Conservation (phyloP, 2,888 invertebrate species). For the Dromius quadrimaculatus region DNA sequence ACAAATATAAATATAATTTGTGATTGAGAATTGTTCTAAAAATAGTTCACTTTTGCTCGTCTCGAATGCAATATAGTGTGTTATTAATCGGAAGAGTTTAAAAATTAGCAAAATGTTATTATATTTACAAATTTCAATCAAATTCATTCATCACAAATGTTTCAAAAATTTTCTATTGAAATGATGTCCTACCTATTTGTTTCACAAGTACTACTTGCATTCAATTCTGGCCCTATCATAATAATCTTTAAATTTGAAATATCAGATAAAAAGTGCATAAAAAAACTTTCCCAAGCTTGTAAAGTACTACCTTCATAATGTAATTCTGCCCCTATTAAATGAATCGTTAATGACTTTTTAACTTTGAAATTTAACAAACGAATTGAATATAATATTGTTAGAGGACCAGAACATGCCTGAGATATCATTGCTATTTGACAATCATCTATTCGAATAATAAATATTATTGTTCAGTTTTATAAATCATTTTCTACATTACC, state of each 20-base stretch:
- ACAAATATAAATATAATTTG: too few species aligned
- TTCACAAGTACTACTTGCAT: constrained; percentile 66
- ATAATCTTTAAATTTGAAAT: constrained; percentile 71
- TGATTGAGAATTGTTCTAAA: too few species aligned
- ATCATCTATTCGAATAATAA: constrained; percentile 32
- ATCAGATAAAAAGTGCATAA: constrained; percentile 74
- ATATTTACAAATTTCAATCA: too few species aligned
- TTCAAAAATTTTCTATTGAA: too few species aligned
- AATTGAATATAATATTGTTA: constrained; percentile 73
- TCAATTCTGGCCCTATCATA: constrained; percentile 76
- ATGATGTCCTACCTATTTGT: constrained; percentile 20
- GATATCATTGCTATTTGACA: constrained; percentile 70
- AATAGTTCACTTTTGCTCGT: too few species aligned
- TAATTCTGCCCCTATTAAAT: constrained; percentile 77
- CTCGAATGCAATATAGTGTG: too few species aligned
- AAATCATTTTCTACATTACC: constrained; percentile 61
- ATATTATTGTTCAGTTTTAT: constrained; percentile 10
- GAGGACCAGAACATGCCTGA: constrained; percentile 75
- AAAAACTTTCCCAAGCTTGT: constrained; percentile 79
- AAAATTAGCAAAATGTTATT: too few species aligned
- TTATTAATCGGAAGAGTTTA: too few species aligned
- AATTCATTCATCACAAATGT: too few species aligned
- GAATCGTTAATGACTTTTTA: constrained; percentile 63
- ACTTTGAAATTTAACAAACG: constrained; percentile 61
- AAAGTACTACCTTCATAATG: constrained; percentile 79